Base-by-base conservation (phyloP, 35 echinoderm and acorn worm species). In the Lytechinus variegatus region DNA sequence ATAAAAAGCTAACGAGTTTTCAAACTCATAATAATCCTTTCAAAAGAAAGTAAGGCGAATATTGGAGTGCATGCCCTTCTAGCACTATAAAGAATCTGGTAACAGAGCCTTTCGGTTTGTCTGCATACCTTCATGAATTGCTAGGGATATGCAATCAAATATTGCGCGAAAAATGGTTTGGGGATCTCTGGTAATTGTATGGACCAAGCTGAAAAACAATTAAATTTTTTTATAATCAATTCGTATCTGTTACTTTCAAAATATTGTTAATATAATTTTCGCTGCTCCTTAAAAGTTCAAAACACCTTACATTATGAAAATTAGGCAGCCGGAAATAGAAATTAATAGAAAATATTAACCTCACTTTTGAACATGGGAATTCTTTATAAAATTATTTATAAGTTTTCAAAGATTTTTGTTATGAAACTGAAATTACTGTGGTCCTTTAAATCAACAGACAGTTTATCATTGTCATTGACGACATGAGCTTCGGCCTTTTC, bases 81-180 rank as follows among this genome's bases (percentile, higher is more conserved):
- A 54, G 53, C 92, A 90, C 92, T 56, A 4, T 10, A 57, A 16
- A 10, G 10, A 24, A 93, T 93, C 92, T 54, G 54, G 92, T 93
- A 93, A 8, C 14, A 93, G 92, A 93, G 92, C 92, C 92, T 93
- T 93, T 54, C 92, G 92, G 92, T 93, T 93, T 93, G 6, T 93
- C 92, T 93, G 10, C 11, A 7, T 93, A 93, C 92, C 92, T 56
- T 93, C 92, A 93, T 93, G 28, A 27, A 57, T 19, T 54, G 92
- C 27, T 55, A 93, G n/a, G 54, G 92, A 28, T 28, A 93, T 19
- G 92, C 92, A 93, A 28, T 93, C 92, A 7, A 93, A 5, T 57
- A 54, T 52, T 44, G 14, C 88, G 88, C 52, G 27, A 90, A 14
- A 54, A 9, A 52, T 24, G 19, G 66, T 44, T 44, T 44, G 0